Evolutionary conservation across 2,113 vertebrate species (phyloP).

Genomic region (Lanius collurio): DNA sequence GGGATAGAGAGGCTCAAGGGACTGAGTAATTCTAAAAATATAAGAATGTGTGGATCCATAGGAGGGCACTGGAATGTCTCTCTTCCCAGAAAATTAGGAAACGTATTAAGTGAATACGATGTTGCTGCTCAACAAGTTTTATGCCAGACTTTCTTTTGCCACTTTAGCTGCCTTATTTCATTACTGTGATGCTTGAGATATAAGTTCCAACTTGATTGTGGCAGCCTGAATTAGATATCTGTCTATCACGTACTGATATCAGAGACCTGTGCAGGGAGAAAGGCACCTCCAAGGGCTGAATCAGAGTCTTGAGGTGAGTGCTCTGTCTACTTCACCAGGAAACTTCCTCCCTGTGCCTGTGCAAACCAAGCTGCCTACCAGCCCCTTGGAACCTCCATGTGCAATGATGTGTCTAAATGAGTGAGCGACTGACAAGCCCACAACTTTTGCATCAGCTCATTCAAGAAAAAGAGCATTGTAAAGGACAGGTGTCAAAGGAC

Average conservation of each 20-base stretch:
- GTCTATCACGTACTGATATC: neutral
- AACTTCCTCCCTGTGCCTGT: neutral
- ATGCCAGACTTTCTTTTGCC: neutral
- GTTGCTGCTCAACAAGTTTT: neutral
- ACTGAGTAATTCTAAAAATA: neutral
- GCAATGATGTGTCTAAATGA: neutral
- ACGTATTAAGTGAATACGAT: neutral
- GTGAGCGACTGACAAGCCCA: neutral
- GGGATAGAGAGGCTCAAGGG: neutral
- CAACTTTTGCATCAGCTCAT: rapidly evolving
- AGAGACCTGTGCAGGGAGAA: neutral
- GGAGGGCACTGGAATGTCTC: neutral
- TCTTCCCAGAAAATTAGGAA: neutral
- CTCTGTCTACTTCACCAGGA: neutral
- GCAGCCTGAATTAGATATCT: neutral
- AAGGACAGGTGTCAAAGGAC: neutral
- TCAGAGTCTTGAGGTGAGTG: neutral
- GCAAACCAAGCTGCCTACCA: neutral
- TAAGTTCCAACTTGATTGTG: neutral
- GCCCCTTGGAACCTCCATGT: rapidly evolving
- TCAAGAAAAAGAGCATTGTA: neutral
- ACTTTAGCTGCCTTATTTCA: neutral
- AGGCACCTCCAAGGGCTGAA: neutral
- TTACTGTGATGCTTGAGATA: neutral
- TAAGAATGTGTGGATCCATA: neutral